Evolutionary conservation across 1,140 invertebrate genomes (phyloP).

Genomic region (Bombus confusus): DNA sequence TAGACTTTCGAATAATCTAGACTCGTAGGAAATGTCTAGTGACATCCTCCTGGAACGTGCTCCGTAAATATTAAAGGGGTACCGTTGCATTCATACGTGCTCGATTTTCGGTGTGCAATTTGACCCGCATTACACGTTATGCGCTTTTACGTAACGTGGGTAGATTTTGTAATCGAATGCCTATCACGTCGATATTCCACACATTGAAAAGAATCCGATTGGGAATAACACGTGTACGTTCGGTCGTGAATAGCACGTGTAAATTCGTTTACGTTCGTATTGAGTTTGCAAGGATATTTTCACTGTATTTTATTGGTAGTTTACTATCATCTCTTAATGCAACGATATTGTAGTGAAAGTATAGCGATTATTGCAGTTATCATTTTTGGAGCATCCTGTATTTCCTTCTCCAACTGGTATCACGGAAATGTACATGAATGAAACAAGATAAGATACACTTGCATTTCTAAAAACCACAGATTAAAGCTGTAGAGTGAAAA

Average conservation of each 20-base stretch:
- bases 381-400: background rate
- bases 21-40: background rate
- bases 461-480: background rate
- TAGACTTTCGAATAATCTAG: background rate
- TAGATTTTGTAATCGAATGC: slow-evolving; percentile 35
- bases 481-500: background rate
- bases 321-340: background rate
- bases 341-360: background rate
- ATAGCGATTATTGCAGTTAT: background rate
- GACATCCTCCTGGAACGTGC: background rate
- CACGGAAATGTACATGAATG: slow-evolving; percentile 8
- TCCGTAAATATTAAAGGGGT: slow-evolving; percentile 12
- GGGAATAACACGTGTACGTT: slow-evolving; percentile 1
- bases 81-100: slow-evolving; percentile 42
- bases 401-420: background rate
- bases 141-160: slow-evolving; percentile 28
- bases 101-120: slow-evolving; percentile 40
- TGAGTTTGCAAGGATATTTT: background rate
- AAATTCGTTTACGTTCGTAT: background rate
- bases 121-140: slow-evolving; percentile 25
- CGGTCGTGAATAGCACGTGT: no score
- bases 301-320: no score
- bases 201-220: background rate
- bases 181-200: background rate
- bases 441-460: slow-evolving; percentile 11